Conservation (phyloP, 2,113 vertebrate genomes). For the Salvator merianae region DNA sequence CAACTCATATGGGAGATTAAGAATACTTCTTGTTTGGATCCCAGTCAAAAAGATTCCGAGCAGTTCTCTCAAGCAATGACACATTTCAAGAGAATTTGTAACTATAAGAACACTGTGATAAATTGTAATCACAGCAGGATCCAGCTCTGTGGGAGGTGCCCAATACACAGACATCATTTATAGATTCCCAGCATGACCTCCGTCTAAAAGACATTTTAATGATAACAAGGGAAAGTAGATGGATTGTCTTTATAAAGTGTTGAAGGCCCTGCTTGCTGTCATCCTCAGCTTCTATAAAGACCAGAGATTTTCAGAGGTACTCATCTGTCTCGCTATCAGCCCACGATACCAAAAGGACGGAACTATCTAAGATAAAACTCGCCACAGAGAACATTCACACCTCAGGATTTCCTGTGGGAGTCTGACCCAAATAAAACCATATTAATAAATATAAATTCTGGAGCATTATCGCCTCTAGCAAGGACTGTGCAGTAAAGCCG, state of each 20-base stretch:
- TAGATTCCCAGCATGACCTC: constrained; percentile 87
- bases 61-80: constrained; percentile 78
- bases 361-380: constrained; percentile 80
- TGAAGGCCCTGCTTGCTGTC: constrained; percentile 87
- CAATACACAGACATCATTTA: constrained; percentile 82
- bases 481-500: constrained; percentile 61
- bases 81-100: constrained; percentile 81
- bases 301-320: constrained; percentile 79
- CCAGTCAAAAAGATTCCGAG: constrained; percentile 76
- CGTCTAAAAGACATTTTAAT: constrained; percentile 83
- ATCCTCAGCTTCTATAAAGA: constrained; percentile 78
- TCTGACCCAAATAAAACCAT: constrained; percentile 77
- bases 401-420: constrained; percentile 82
- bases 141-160: constrained; percentile 79
- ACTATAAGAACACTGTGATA: constrained; percentile 81
- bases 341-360: constrained; percentile 72
- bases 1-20: constrained; percentile 69
- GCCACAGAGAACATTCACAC: constrained; percentile 73
- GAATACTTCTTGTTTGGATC: constrained; percentile 69
- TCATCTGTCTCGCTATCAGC: constrained; percentile 73
- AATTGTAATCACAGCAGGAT: constrained; percentile 80
- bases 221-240: constrained; percentile 86
- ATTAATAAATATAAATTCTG: constrained; percentile 84
- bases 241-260: constrained; percentile 84
- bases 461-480: constrained; percentile 75